A percentile compares a stretch with the other conserved stretches of the same genome.
phyloP scores from a whole-genome alignment of 2,113 vertebrate genomes.

The Silurus asotus region DNA sequence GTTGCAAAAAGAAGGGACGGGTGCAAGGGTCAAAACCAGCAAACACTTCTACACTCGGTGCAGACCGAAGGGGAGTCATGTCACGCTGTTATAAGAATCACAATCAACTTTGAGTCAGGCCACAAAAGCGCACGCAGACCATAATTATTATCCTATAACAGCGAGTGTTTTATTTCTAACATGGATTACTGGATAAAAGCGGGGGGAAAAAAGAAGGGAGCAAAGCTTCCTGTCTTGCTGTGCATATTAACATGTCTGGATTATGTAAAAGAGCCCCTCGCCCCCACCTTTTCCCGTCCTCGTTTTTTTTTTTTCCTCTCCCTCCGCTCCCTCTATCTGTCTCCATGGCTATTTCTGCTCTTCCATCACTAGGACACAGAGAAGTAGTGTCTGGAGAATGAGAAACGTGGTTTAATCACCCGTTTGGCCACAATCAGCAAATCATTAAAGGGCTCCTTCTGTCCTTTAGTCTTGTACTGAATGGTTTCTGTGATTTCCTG shows the following conservation, averaged over 20 bases:
- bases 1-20: neutral
- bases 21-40: neutral
- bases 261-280: slow-evolving; percentile 35
- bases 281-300: neutral
- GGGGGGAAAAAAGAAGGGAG: neutral
- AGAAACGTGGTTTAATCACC: slow-evolving; percentile 33
- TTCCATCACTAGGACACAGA: slow-evolving; percentile 27
- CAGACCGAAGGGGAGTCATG: neutral
- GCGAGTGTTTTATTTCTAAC: neutral
- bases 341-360: slow-evolving; percentile 9
- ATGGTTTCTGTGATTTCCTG: slow-evolving; percentile 20
- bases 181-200: neutral
- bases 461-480: slow-evolving; percentile 22
- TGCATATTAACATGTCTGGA: slow-evolving; percentile 28
- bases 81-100: neutral
- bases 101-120: neutral
- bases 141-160: neutral
- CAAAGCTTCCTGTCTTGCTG: slow-evolving; percentile 4
- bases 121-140: no score
- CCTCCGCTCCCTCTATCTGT: slow-evolving; percentile 8
- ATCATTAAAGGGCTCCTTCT: slow-evolving; percentile 38
- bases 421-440: slow-evolving; percentile 25
- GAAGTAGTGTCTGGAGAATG: slow-evolving; percentile 19
- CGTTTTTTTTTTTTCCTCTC: neutral
- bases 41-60: neutral